Conservation (phyloP, 2,113 vertebrate genomes). For the Archilochus colubris region DNA sequence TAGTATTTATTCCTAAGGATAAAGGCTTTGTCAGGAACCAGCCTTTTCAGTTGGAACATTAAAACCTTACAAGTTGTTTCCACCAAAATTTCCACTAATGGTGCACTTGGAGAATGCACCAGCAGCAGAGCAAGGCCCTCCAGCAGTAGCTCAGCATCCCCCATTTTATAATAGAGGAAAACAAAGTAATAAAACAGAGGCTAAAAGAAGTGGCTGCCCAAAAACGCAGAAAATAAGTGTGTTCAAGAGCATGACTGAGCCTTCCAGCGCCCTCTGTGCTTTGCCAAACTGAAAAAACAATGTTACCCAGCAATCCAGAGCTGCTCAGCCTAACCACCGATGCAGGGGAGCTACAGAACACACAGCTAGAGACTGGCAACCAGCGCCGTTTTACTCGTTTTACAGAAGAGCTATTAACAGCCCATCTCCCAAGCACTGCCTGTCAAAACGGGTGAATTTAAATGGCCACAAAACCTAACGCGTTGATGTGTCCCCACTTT, state of each 20-base stretch:
- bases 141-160: not conserved
- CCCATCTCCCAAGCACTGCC: not conserved
- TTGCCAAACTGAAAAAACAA: not conserved
- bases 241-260: not conserved
- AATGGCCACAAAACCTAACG: not conserved
- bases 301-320: not conserved
- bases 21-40: not conserved
- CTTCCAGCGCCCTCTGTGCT: not conserved
- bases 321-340: not conserved
- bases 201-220: not conserved
- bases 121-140: not conserved
- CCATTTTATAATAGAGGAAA: not conserved
- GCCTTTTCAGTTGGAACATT: not conserved
- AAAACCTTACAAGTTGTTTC: not conserved
- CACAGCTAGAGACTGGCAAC: not conserved
- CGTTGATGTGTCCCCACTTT: not conserved
- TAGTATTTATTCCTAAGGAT: not conserved
- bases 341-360: not conserved
- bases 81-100: not conserved
- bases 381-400: not conserved
- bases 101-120: not conserved
- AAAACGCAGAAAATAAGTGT: not conserved
- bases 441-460: not conserved
- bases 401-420: not conserved
- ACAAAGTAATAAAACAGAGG: not conserved